A percentile compares a stretch with the other conserved stretches of the same genome.
These are phyloP conservation scores for Sipunculus nudus DNA, from an alignment of 2,888 invertebrate species.

Conservation along the genomic window DNA sequence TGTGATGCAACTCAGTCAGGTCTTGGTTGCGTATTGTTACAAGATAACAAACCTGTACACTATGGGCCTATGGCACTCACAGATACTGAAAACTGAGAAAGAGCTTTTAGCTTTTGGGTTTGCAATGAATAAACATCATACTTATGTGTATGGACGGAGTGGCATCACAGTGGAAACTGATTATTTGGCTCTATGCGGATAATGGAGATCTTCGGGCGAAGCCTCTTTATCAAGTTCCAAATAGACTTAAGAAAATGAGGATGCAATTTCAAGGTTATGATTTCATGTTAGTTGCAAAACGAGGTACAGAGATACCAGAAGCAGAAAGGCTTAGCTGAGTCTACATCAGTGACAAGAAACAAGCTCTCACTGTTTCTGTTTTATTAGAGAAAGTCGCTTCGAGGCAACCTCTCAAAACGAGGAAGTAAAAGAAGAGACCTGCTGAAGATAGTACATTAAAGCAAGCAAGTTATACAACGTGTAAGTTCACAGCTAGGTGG, in stretches of 20 bases:
- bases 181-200: conserved; percentile 15
- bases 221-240: conserved; percentile 15
- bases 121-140: conserved; percentile 14
- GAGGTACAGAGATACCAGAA: conserved; percentile 9
- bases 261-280: conserved; percentile 16
- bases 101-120: conserved; percentile 10
- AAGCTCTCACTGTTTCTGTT: background rate
- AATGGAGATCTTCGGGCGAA: too few relatives aligned
- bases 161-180: conserved; percentile 22
- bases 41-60: background rate
- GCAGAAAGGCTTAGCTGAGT: background rate
- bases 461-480: background rate
- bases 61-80: background rate
- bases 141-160: conserved; percentile 7
- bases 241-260: conserved; percentile 10
- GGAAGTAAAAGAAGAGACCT: background rate
- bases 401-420: background rate
- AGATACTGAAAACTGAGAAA: conserved; percentile 17
- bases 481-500: background rate
- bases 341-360: background rate
- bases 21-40: background rate
- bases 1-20: background rate
- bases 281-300: conserved; percentile 8
- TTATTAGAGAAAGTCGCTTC: background rate
- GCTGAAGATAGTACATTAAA: background rate